These are phyloP conservation scores for Darevskia nairensis DNA, from an alignment of 2,797 vertebrate species.

Conservation along the genomic window DNA sequence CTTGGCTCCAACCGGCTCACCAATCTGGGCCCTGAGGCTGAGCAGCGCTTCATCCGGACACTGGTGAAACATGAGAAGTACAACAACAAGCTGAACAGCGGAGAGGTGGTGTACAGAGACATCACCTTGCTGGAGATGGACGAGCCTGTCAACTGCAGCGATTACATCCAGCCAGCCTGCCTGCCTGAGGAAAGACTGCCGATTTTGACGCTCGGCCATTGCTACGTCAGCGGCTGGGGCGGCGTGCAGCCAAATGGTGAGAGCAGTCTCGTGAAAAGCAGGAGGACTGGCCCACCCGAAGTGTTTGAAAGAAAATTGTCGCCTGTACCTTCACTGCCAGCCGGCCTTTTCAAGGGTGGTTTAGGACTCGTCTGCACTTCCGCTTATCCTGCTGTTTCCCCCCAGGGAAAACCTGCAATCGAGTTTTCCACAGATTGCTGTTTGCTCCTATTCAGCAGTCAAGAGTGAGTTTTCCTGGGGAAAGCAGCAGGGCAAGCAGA, in stretches of 20 bases:
- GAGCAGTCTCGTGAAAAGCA: not conserved
- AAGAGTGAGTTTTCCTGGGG: no score
- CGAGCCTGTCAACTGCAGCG: slow-evolving; percentile 15
- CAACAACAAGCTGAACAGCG: not conserved
- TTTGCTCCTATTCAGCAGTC: no score
- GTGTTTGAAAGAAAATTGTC: no score
- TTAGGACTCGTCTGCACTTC: no score
- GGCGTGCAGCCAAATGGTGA: slow-evolving; percentile 20
- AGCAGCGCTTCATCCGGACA: accelerated
- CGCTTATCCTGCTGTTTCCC: no score
- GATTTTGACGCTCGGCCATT: not conserved
- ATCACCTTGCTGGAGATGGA: slow-evolving; percentile 60
- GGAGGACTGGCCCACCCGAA: no score
- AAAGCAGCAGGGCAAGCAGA: no score
- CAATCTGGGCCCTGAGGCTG: not conserved
- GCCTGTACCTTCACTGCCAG: no score
- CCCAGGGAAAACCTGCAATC: no score
- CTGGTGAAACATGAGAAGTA: not conserved
- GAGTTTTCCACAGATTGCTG: no score
- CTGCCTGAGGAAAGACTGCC: not conserved
- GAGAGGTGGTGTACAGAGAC: slow-evolving; percentile 19
- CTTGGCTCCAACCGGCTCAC: not conserved
- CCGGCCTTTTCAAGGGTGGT: no score
- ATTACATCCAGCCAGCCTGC: slow-evolving; percentile 53
- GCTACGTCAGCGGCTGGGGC: slow-evolving; percentile 22